These are phyloP conservation scores for Nephotettix cincticeps DNA, from an alignment of 1,140 invertebrate genomes.

Conservation along the genomic window DNA sequence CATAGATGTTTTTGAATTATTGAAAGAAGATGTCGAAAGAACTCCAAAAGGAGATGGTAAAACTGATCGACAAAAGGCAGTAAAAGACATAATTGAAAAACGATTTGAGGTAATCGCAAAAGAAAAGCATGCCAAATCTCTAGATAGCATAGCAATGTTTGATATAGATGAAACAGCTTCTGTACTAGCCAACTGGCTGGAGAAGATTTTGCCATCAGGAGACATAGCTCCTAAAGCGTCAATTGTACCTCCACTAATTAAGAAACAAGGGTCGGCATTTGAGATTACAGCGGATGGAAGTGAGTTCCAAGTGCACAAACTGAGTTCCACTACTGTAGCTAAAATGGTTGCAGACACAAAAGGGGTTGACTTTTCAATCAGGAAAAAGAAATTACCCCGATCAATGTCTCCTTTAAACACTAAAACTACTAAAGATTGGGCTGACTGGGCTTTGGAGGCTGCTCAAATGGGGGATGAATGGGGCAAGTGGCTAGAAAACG, in stretches of 20 bases:
- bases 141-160: neutral
- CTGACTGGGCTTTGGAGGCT: neutral
- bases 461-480: neutral
- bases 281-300: neutral
- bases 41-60: neutral
- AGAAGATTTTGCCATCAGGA: neutral
- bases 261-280: neutral
- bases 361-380: neutral
- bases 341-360: neutral
- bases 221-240: neutral
- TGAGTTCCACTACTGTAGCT: slow-evolving; percentile 6
- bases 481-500: neutral
- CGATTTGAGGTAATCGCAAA: neutral
- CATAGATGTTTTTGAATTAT: neutral
- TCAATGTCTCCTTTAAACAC: neutral
- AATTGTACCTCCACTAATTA: neutral
- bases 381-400: neutral
- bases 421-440: neutral
- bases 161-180: neutral
- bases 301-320: neutral
- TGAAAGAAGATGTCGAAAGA: neutral
- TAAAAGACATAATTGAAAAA: neutral
- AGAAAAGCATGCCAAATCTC: neutral
- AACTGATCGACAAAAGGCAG: neutral
- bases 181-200: neutral